A percentile compares a stretch with the other conserved stretches of the same genome.
phyloP scores from a whole-genome alignment of 2,888 invertebrate genomes.

The Belgica antarctica region DNA sequence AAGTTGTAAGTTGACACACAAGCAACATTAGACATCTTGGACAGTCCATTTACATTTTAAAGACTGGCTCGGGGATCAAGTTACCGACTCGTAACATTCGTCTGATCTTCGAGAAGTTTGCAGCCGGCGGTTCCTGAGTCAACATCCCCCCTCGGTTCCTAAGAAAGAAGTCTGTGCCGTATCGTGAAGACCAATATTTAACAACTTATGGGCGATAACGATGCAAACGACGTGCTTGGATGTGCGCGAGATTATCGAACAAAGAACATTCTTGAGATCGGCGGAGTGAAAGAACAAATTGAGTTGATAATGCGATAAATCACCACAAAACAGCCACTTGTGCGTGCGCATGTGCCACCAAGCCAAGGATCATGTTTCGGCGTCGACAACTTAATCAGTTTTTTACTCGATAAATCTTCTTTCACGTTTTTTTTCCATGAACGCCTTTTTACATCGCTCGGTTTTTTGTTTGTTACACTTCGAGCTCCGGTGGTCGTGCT shows the following conservation, averaged over 20 bases:
- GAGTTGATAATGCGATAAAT: constrained; percentile 39
- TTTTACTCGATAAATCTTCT: constrained; percentile 31
- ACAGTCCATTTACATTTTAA: constrained; percentile 33
- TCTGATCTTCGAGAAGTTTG: background rate
- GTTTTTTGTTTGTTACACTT: constrained; percentile 23
- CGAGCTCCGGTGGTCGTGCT: constrained; percentile 27
- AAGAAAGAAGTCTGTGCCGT: background rate
- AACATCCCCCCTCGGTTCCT: background rate
- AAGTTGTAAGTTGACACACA: constrained; percentile 30
- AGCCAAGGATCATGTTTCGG: constrained; percentile 33
- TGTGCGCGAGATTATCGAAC: too few species aligned
- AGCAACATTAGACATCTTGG: constrained; percentile 23
- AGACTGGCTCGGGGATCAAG: background rate
- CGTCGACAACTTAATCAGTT: constrained; percentile 41
- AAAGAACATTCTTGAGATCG: background rate
- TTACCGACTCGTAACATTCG: background rate
- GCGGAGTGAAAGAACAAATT: background rate
- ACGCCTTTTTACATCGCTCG: constrained; percentile 31
- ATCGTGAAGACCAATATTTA: background rate
- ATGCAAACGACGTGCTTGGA: background rate
- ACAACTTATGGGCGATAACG: too few species aligned
- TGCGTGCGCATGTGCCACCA: constrained; percentile 11
- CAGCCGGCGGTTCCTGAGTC: constrained; percentile 4
- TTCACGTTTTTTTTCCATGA: constrained; percentile 1
- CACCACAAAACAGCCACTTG: constrained; percentile 27